A percentile compares a stretch with the other conserved stretches of the same genome.
These are phyloP conservation scores for Tachyglossus aculeatus DNA, from an alignment of 2,797 vertebrate species.

Conservation along the genomic window DNA sequence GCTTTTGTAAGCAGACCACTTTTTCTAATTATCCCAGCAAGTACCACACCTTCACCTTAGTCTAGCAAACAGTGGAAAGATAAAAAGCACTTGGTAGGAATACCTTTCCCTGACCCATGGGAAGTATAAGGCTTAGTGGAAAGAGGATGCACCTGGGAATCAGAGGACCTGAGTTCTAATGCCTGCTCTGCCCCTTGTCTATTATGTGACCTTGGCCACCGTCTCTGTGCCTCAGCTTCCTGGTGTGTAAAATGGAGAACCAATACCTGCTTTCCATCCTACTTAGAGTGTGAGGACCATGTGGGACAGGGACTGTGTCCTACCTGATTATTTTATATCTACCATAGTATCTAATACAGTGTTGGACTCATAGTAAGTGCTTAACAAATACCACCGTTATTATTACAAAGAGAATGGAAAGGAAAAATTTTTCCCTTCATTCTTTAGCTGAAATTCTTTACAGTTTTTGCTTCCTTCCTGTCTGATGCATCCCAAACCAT, in stretches of 20 bases:
- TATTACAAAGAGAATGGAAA: background rate
- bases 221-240: no score
- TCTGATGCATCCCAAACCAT: background rate
- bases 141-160: background rate
- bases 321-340: no score
- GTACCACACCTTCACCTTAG: background rate
- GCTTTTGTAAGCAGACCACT: background rate
- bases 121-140: no score
- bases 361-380: background rate
- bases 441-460: background rate
- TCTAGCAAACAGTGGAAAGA: background rate
- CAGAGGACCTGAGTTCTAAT: background rate
- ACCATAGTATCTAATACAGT: no score
- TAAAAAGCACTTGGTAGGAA: background rate
- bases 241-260: no score
- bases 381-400: background rate
- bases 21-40: slow-evolving; percentile 22
- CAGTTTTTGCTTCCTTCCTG: background rate
- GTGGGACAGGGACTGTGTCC: no score
- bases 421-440: background rate
- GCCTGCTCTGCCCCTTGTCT: no score
- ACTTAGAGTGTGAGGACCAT: no score
- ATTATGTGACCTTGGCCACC: no score
- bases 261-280: no score
- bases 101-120: no score